Conservation (phyloP, 2,113 vertebrate species). For the Burhinus oedicnemus region DNA sequence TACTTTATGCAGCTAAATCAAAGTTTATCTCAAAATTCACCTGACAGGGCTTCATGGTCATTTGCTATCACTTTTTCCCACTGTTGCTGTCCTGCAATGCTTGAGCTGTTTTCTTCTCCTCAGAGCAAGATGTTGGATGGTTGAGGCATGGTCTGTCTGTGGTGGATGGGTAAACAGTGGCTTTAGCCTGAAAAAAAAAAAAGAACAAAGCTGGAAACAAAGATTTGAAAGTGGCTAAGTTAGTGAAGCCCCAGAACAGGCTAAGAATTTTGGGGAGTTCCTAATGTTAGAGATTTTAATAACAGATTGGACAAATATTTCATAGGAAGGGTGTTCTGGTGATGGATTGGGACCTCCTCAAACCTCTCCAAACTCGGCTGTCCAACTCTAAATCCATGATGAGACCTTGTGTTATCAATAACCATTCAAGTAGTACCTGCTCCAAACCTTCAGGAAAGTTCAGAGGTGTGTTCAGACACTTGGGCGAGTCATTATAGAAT, state of each 20-base stretch:
- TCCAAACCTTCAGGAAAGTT: neutral
- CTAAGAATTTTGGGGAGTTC: neutral
- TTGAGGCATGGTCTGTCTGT: neutral
- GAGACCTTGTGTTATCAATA: neutral
- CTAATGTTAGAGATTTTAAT: neutral
- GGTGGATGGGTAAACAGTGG: neutral
- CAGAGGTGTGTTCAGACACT: neutral
- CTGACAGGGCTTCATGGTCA: neutral
- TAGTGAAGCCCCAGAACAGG: neutral
- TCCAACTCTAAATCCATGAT: neutral
- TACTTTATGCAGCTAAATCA: neutral
- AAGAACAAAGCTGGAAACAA: neutral
- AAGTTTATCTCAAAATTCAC: accelerated
- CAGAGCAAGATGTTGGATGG: neutral
- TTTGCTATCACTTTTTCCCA: neutral
- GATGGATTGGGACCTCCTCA: neutral
- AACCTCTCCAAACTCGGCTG: neutral
- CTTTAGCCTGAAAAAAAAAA: neutral
- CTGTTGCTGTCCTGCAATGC: neutral
- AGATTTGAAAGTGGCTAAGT: neutral
- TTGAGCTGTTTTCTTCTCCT: neutral
- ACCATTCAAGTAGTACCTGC: neutral
- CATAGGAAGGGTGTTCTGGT: neutral
- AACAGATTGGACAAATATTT: neutral
- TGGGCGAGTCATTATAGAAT: neutral